Conservation (phyloP, 2,888 invertebrate species). For the Lithophane ornitopus region DNA sequence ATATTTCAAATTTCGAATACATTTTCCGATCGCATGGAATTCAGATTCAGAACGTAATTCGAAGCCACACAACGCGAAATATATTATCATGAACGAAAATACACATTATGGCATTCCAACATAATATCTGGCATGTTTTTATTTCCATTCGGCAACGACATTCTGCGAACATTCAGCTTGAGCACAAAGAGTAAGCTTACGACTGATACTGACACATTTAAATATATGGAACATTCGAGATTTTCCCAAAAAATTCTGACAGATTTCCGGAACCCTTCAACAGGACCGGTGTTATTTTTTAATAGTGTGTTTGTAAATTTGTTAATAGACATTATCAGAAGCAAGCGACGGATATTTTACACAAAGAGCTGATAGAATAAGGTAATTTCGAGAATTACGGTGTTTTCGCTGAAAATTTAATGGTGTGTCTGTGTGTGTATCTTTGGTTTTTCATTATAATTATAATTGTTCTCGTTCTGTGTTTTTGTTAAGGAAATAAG, state of each 20-base stretch:
- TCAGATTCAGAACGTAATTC: constrained; percentile 22
- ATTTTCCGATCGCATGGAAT: constrained; percentile 8
- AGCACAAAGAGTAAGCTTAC: constrained; percentile 28
- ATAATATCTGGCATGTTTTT: constrained; percentile 29
- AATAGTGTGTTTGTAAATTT: not conserved
- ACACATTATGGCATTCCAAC: constrained; percentile 29
- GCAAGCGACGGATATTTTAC: no score
- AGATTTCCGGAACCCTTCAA: not conserved
- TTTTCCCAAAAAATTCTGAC: constrained; percentile 1
- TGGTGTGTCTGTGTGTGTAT: not conserved
- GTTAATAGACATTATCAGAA: not conserved
- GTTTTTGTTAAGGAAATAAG: not conserved
- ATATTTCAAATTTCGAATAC: not conserved
- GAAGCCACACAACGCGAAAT: constrained; percentile 13
- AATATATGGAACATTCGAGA: constrained; percentile 23
- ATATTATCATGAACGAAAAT: constrained; percentile 28
- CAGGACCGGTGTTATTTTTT: not conserved
- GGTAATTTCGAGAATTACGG: not conserved
- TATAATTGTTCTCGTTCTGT: not conserved
- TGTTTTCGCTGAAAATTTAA: not conserved
- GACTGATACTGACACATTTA: constrained; percentile 26
- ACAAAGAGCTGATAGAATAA: not conserved
- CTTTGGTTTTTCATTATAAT: not conserved
- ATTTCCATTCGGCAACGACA: constrained; percentile 14
- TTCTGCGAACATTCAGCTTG: constrained; percentile 15